These are phyloP conservation scores for Ageneiosus marmoratus DNA, from an alignment of 2,113 vertebrate species.

Conservation along the genomic window DNA sequence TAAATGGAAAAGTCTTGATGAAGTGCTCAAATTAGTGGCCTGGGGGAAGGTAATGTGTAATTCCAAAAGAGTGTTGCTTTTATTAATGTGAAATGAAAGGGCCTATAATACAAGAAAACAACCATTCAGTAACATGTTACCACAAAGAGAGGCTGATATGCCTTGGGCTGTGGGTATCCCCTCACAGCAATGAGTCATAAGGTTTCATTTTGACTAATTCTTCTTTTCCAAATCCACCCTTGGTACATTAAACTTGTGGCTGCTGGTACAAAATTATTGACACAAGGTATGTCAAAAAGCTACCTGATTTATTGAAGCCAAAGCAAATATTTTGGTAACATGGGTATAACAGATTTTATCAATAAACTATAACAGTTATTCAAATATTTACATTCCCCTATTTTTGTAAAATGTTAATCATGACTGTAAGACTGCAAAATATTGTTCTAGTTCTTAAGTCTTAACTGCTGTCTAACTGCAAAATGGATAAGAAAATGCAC, in stretches of 20 bases:
- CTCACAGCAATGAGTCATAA: constrained; percentile 58
- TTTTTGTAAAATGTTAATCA: constrained; percentile 16
- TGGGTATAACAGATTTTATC: not conserved
- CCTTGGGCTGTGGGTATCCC: constrained; percentile 58
- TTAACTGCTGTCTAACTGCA: not conserved
- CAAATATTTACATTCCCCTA: constrained; percentile 20
- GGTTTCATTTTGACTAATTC: constrained; percentile 54
- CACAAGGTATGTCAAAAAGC: constrained; percentile 17
- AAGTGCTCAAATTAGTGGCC: constrained; percentile 9
- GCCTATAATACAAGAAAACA: constrained; percentile 56
- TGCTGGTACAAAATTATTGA: constrained; percentile 41
- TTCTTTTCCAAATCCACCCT: constrained; percentile 53
- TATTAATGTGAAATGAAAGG: constrained; percentile 44
- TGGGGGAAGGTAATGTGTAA: not conserved
- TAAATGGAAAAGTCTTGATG: constrained; percentile 21
- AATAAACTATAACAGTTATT: constrained; percentile 5
- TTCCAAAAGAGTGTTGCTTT: constrained; percentile 48
- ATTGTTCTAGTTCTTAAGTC: not conserved
- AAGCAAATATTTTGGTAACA: constrained; percentile 10
- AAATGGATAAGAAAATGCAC: not conserved
- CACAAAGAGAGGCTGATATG: constrained; percentile 52
- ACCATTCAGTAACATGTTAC: constrained; percentile 60
- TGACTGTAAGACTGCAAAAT: not conserved
- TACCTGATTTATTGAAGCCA: constrained; percentile 48
- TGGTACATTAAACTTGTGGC: constrained; percentile 17